Base-by-base conservation (phyloP, 2,113 vertebrate species). In the Corvus cornix region DNA sequence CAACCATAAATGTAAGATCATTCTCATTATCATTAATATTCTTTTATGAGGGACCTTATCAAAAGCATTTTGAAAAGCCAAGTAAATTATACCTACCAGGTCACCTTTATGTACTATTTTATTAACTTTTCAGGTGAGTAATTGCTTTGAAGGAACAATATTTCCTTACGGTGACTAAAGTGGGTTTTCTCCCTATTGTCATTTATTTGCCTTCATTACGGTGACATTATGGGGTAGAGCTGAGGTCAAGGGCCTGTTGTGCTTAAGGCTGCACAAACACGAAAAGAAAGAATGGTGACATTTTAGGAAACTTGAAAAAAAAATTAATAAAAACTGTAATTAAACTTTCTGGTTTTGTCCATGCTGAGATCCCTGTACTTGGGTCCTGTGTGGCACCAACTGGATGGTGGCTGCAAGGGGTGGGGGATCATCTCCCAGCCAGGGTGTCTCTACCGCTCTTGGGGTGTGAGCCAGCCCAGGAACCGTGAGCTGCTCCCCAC, bases 11-110 rank as follows among this genome's bases (percentile, higher is more conserved):
- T 41, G 91, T 93, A 87, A 91, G 82, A 94, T 94, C 93, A 70
- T 91, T 95, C 78, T 95, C 94, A 95, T 95, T 91, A 90, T 82
- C 93, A 86, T 97, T 95, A 97, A 96, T 94, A 97, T 76, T 76
- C 68, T 95, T 97, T 96, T 91, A 97, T 88, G 91, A 90, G 73
- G 73, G 66, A 95, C 84, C 85, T 96, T 95, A 97, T 95, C 89
- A 88, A 96, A 95, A 97, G 76, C 80, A 81, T 94, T 96, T 94
- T 93, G 78, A 96, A 90, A 93, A 93, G 55, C 39, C 56, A 84
- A 67, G 93, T 94, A 95, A 97, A 96, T 92, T 49, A 94, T 52
- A 77, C 53, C 78, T 62, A 86, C 16, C 72, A 76, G 89, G 94
- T 96, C 92, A 96, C 96, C 85, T 95, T 97, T 93, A 96, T 77